Percentiles rank a stretch among this genome's conserved stretches.
Evolutionary conservation across 2,888 invertebrate species (phyloP).

Genomic region (Lobophora halterata): DNA sequence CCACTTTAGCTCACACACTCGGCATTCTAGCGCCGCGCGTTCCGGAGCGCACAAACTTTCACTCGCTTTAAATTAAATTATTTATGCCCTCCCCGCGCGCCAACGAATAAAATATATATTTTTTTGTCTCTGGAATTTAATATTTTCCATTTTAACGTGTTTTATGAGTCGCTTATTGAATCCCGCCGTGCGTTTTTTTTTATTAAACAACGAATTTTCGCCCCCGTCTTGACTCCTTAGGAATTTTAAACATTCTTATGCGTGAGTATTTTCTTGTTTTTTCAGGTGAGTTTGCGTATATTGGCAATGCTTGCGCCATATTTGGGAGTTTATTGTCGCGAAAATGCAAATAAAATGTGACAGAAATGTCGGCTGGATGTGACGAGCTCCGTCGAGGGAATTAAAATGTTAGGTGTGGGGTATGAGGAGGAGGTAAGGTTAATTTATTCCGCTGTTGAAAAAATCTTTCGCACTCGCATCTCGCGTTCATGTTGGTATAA

Average conservation of each 20-base stretch:
- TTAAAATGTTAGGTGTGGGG: constrained; percentile 28
- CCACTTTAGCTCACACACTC: constrained; percentile 33
- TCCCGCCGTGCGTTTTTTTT: constrained; percentile 67
- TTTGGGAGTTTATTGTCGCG: constrained; percentile 33
- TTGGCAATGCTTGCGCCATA: constrained; percentile 30
- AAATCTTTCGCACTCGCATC: constrained; percentile 27
- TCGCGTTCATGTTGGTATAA: constrained; percentile 23
- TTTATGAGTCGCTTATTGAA: constrained; percentile 70
- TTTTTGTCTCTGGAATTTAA: constrained; percentile 72
- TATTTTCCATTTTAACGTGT: constrained; percentile 70
- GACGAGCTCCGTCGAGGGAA: constrained; percentile 27
- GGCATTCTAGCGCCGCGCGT: constrained; percentile 32
- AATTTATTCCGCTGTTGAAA: constrained; percentile 28
- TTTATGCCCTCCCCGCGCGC: constrained; percentile 50
- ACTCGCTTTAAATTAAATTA: constrained; percentile 57
- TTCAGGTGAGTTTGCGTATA: constrained; percentile 27
- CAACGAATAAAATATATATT: constrained; percentile 51
- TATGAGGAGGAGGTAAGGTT: constrained; percentile 24
- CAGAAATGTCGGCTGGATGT: constrained; percentile 27
- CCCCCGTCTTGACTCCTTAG: constrained; percentile 29
- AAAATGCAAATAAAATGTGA: constrained; percentile 34
- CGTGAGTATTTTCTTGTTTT: constrained; percentile 41
- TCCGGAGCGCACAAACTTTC: constrained; percentile 36
- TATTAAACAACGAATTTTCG: constrained; percentile 52
- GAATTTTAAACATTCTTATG: constrained; percentile 55